These are phyloP conservation scores for Pseudochirops corinnae DNA, from an alignment of 2,797 vertebrate genomes.

Conservation along the genomic window DNA sequence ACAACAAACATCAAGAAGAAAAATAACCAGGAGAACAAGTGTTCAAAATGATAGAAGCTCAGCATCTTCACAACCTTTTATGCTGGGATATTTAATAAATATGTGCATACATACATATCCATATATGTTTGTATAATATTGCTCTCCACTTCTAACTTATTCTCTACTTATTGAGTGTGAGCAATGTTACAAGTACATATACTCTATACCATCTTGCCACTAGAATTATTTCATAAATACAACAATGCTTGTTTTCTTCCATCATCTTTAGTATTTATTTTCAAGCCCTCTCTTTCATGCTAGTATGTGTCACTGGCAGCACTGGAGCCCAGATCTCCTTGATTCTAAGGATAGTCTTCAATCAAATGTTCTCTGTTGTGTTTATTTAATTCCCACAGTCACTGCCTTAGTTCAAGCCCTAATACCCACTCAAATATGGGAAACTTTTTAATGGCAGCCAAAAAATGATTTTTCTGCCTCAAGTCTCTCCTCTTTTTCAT, in stretches of 20 bases:
- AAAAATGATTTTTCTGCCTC: no score
- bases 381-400: no score
- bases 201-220: conserved; percentile 42
- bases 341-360: no score
- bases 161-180: conserved; percentile 56
- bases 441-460: no score
- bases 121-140: conserved; percentile 66
- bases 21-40: conserved; percentile 67
- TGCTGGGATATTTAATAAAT: conserved; percentile 57
- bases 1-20: conserved; percentile 70
- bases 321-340: no score
- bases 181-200: conserved; percentile 27
- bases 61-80: conserved; percentile 76
- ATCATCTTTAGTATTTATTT: background rate
- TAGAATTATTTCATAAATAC: conserved; percentile 45
- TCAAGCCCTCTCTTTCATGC: background rate
- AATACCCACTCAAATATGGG: no score
- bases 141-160: conserved; percentile 68
- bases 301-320: no score
- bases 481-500: no score
- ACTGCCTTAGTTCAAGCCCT: no score
- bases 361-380: no score
- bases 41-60: conserved; percentile 70
- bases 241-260: conserved; percentile 34
- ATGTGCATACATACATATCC: background rate